Conservation (phyloP, 2,797 vertebrate genomes). For the Tapirus indicus region DNA sequence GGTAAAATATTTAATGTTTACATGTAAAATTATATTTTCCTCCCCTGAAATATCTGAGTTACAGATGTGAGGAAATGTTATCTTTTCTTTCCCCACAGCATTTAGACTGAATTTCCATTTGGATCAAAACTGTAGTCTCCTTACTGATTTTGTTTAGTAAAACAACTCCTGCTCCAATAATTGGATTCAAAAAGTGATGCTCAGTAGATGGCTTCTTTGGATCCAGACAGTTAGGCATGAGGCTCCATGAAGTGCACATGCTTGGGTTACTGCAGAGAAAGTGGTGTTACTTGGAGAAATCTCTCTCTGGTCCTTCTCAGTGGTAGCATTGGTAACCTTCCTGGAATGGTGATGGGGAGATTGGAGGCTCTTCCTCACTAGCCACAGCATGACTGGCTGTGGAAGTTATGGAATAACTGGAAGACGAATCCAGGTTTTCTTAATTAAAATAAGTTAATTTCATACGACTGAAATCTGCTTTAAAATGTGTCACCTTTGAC, state of each 20-base stretch:
- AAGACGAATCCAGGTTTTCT: not conserved
- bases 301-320: not conserved
- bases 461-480: conserved; percentile 44
- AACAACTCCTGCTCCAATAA: not conserved
- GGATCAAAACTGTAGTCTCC: not conserved
- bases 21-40: not conserved
- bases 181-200: conserved; percentile 17
- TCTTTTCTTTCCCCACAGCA: not conserved
- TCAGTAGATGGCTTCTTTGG: not conserved
- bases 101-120: conserved; percentile 22
- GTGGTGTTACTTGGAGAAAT: not conserved
- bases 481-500: not conserved
- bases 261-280: not conserved
- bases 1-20: conserved; percentile 19
- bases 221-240: not conserved
- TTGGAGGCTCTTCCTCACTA: not conserved
- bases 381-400: not conserved
- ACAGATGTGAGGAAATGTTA: conserved; percentile 32
- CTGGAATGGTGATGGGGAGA: not conserved
- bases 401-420: not conserved
- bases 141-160: conserved; percentile 40
- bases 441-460: conserved; percentile 52
- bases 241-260: not conserved
- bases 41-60: conserved; percentile 37
- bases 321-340: not conserved